These are phyloP conservation scores for Pristionchus arcanus DNA, from an alignment of 2,888 invertebrate species.

Conservation along the genomic window DNA sequence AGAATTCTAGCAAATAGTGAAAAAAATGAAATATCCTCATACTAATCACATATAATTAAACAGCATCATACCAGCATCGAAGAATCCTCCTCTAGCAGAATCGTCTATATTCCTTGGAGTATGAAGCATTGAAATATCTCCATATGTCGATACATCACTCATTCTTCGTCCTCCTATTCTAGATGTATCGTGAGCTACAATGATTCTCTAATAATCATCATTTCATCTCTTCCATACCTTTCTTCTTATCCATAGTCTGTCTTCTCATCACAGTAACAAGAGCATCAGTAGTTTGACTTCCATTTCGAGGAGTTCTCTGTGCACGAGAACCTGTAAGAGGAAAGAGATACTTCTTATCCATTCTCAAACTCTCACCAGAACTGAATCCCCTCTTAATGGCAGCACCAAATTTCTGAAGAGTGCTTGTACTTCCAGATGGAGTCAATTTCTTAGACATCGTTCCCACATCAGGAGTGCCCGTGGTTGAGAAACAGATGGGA, in stretches of 20 bases:
- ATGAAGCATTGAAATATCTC: constrained; percentile 30
- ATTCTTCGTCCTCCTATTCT: constrained; percentile 24
- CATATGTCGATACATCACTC: constrained; percentile 43
- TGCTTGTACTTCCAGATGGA: constrained; percentile 51
- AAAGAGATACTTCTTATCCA: background rate
- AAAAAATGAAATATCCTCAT: background rate
- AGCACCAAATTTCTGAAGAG: constrained; percentile 52
- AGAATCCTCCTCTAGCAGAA: background rate
- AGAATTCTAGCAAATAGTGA: background rate
- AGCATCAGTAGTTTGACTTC: constrained; percentile 43
- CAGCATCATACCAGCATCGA: constrained; percentile 27
- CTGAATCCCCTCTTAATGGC: constrained; percentile 54
- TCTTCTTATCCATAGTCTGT: constrained; percentile 51
- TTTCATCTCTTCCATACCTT: constrained; percentile 13
- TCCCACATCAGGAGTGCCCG: constrained; percentile 27
- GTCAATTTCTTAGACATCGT: constrained; percentile 29
- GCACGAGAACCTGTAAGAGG: constrained; percentile 23
- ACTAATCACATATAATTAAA: background rate
- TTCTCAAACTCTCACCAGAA: constrained; percentile 3
- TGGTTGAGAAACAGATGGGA: background rate
- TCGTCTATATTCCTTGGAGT: constrained; percentile 38
- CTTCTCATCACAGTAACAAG: constrained; percentile 50
- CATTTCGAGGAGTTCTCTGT: constrained; percentile 35
- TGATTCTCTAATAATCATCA: background rate
- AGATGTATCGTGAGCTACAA: constrained; percentile 15